Conservation (phyloP, 2,888 invertebrate genomes). For the Helicoverpa assulta region DNA sequence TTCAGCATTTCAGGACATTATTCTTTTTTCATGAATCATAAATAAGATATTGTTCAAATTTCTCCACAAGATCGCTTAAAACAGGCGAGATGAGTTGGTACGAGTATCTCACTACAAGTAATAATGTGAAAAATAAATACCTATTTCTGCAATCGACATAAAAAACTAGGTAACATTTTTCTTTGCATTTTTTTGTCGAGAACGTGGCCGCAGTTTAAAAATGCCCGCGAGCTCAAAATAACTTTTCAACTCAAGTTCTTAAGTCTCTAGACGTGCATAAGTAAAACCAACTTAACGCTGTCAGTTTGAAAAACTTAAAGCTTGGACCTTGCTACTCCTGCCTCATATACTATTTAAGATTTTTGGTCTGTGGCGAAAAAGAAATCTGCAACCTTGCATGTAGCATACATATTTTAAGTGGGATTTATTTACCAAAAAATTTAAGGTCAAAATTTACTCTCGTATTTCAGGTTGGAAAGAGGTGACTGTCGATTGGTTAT, state of each 20-base stretch:
- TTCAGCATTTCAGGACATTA: no score
- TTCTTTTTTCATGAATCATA: no score
- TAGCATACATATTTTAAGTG: slow-evolving; percentile 22
- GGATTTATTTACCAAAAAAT: not conserved
- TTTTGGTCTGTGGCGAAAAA: slow-evolving; percentile 13
- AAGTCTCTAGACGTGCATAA: slow-evolving; percentile 25
- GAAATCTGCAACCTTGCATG: slow-evolving; percentile 8
- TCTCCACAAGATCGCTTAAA: no score
- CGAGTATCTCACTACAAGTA: no score
- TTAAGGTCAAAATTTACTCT: not conserved
- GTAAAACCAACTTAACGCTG: slow-evolving; percentile 24
- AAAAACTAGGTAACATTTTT: no score
- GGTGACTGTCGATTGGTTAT: not conserved
- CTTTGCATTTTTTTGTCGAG: not conserved
- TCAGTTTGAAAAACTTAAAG: slow-evolving; percentile 25
- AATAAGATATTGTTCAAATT: no score
- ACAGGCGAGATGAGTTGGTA: no score
- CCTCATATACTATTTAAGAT: slow-evolving; percentile 20
- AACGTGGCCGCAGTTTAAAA: not conserved
- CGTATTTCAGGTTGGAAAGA: not conserved
- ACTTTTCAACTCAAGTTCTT: slow-evolving; percentile 5
- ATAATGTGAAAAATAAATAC: no score
- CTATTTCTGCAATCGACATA: no score
- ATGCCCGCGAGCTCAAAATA: slow-evolving; percentile 6
- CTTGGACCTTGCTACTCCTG: slow-evolving; percentile 4